Conservation (phyloP, 2,113 vertebrate genomes). For the Thomomys bottae region DNA sequence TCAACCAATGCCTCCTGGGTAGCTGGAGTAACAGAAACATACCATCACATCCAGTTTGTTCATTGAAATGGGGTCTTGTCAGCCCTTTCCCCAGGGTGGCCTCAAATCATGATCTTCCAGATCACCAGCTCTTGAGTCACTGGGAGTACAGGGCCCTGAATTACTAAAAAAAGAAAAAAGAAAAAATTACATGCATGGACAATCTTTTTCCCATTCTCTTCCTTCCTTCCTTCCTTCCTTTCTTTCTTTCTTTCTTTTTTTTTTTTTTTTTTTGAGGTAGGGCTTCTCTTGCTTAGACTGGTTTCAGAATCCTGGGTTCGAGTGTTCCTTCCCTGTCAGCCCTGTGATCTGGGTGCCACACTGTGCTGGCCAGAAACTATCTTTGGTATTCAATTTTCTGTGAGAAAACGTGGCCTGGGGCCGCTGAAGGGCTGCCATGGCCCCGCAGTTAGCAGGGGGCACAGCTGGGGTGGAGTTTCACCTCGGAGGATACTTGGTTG, state of each 20-base stretch:
- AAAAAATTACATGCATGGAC: neutral
- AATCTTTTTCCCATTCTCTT: too few species aligned
- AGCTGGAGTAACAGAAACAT: too few species aligned
- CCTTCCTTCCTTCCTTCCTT: too few species aligned
- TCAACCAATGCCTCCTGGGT: too few species aligned
- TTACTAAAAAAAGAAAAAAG: too few species aligned
- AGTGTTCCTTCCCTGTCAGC: neutral
- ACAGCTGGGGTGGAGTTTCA: neutral
- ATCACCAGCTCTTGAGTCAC: too few species aligned
- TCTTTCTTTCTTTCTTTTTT: neutral
- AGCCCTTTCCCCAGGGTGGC: too few species aligned
- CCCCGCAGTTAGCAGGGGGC: neutral
- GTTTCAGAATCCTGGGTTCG: neutral
- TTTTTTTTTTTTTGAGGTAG: neutral
- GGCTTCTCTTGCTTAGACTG: neutral
- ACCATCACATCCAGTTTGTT: neutral
- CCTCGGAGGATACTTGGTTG: neutral
- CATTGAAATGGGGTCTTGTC: too few species aligned
- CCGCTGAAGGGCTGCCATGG: neutral
- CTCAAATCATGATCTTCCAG: too few species aligned
- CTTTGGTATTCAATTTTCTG: conserved; percentile 13
- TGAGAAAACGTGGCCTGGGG: neutral
- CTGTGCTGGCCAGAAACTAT: neutral
- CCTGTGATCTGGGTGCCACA: neutral
- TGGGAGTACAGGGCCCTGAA: too few species aligned